These are phyloP conservation scores for Coenonympha glycerion DNA, from an alignment of 2,888 invertebrate genomes.

Conservation along the genomic window DNA sequence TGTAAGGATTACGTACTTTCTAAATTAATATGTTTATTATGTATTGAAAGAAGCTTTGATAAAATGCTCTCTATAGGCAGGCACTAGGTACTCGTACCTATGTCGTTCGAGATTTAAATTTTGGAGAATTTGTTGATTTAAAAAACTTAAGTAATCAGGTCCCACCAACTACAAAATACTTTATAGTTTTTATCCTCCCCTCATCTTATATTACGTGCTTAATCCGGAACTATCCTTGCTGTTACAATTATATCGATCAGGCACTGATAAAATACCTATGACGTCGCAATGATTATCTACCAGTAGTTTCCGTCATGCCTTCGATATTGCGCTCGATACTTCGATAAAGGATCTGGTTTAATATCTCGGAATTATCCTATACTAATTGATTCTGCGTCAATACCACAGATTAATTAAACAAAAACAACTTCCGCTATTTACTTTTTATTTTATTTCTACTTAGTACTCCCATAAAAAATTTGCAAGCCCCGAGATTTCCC, in stretches of 20 bases:
- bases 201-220: too few species aligned
- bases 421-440: not conserved
- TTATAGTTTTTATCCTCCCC: too few species aligned
- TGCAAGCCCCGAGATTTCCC: not conserved
- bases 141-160: too few species aligned
- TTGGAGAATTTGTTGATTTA: too few species aligned
- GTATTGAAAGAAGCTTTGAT: too few species aligned
- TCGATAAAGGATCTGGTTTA: too few species aligned
- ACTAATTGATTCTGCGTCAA: not conserved
- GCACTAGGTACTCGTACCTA: too few species aligned
- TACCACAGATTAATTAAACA: not conserved
- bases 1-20: not conserved
- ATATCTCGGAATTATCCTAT: not conserved
- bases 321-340: not conserved
- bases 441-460: not conserved
- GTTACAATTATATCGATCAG: not conserved
- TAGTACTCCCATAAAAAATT: not conserved
- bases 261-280: not conserved
- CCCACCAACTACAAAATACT: too few species aligned
- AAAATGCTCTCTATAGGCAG: too few species aligned
- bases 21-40: too few species aligned
- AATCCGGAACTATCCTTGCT: constrained; percentile 11
- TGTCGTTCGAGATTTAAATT: too few species aligned
- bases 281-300: not conserved
- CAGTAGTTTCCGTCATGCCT: not conserved